Evolutionary conservation across 2,797 vertebrate species (phyloP), one percentile per base, ranked within the genome.

Genomic region (Melanotaenia trifasciata): DNA sequence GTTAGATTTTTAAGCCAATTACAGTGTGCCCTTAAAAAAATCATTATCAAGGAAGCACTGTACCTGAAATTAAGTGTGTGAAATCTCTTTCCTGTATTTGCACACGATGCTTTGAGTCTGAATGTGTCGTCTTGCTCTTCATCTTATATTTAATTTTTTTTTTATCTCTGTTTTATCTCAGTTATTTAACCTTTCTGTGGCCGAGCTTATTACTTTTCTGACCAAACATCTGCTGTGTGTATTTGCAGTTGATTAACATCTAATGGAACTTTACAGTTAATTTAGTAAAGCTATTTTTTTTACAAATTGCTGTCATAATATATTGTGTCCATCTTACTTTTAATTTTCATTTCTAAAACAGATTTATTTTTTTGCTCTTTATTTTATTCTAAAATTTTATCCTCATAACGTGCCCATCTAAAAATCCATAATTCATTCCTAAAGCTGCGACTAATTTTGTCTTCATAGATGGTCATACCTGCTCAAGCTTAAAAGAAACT

Each of bases 101-200:
- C 28, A 66, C 58, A 40, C 18, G 16, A 61, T 56, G 26, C 28
- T 65, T 58, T 40, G 3, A 68, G 71, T 75, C 51, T 64, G 58
- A 80, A 62, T 14, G 12, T 58, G 54, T 80, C 51, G 63, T 66
- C 78, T 40, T 9, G 26, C 64, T 80, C 57, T 71, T 87, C 69
- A 65, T 76, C 57, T 35, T 45, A 62, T 79, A 36, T 22, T 10
- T 3, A 11, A 36, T 10, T 10, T 13, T 13, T 36, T 40, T 59
- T 83, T 64, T 59, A 67, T 79, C 71, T 68, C 64, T 57, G 61
- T 16, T 33, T 73, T 74, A 78, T 30, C 32, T 33, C 32, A 74
- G 74, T 80, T 79, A 62, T 73, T 83, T 80, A 84, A 84, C 81
- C 71, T 86, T 79, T 65, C 72, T 58, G 35, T 24, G 4, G 66